Conservation (phyloP, 2,113 vertebrate species). For the Bubalus kerabau region DNA sequence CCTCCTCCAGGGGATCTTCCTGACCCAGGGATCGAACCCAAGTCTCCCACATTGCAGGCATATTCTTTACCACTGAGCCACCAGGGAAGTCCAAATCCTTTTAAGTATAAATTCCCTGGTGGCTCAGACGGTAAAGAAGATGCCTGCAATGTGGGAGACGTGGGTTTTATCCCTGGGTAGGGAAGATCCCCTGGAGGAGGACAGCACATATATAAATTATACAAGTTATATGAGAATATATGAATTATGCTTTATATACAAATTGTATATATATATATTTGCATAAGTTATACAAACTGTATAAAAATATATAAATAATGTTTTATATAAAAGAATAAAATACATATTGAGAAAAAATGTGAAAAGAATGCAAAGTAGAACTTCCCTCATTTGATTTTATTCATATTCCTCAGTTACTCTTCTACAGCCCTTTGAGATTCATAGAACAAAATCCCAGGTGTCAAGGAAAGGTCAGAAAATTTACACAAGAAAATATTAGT, state of each 20-base stretch:
- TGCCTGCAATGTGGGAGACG: background rate
- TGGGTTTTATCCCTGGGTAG: background rate
- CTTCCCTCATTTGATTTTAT: background rate
- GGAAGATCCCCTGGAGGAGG: background rate
- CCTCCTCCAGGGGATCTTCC: background rate
- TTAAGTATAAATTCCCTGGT: background rate
- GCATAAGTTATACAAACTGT: background rate
- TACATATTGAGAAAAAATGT: background rate
- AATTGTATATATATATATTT: background rate
- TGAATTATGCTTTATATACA: background rate
- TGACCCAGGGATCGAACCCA: fast-evolving
- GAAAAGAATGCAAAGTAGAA: background rate
- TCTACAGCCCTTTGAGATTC: background rate
- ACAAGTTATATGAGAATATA: background rate
- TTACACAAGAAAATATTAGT: no score
- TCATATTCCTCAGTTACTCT: background rate
- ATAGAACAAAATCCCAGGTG: background rate
- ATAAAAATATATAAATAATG: background rate
- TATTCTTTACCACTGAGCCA: background rate
- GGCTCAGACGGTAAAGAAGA: background rate
- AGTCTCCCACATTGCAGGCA: background rate
- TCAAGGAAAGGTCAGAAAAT: background rate
- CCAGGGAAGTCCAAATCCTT: background rate
- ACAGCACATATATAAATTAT: fast-evolving
- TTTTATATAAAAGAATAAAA: background rate